Evolutionary conservation across 1,140 invertebrate genomes (phyloP), one percentile per base, ranked within the genome.

Genomic region (Drosophila serrata): DNA sequence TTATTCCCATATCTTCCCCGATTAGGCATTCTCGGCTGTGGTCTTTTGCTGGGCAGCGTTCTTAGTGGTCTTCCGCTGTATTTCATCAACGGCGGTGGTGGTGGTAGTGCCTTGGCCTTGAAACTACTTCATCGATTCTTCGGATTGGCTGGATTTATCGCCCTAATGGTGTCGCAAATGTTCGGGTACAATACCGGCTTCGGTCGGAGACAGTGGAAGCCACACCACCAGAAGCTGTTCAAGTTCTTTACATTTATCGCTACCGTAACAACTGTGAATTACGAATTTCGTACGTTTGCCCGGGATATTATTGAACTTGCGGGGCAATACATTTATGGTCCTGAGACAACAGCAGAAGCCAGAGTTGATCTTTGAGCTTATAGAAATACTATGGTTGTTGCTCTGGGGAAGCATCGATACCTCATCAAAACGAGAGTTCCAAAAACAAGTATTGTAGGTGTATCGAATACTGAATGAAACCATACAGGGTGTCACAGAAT

Each of bases 131-230:
- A 92, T 53, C 81, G 82, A 4, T 74, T 82, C 24, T 81, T 78
- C 5, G 75, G 79, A 13, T 43, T 92, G 22, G 31, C 73, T 46
- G 81, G 84, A 35, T 92, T 92, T 45, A 31, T 91, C 8, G 40
- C 72, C 2, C 70, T 87, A 27, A 92, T 91, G 87, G 61, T 84
- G 9, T 88, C 91, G 0, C 91, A 92, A 68, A 81, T 91, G 51
- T 86, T 73, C n/a, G 79, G 91, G 61, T 92, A 92, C 55, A 82
- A 91, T 24, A 92, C 91, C 17, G 91, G 91, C 17, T 92, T 92
- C 39, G 91, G 88, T 1, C 48, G 61, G 1, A 85, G 91, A 11
- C 91, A 92, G 31, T 87, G 88, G 73, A 84, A 72, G n/a, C 29
- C 70, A 0, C 69, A 79, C 17, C 74, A 85, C n/a, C 65, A 85